Conservation (phyloP, 2,797 vertebrate species). For the Cynopterus sphinx region DNA sequence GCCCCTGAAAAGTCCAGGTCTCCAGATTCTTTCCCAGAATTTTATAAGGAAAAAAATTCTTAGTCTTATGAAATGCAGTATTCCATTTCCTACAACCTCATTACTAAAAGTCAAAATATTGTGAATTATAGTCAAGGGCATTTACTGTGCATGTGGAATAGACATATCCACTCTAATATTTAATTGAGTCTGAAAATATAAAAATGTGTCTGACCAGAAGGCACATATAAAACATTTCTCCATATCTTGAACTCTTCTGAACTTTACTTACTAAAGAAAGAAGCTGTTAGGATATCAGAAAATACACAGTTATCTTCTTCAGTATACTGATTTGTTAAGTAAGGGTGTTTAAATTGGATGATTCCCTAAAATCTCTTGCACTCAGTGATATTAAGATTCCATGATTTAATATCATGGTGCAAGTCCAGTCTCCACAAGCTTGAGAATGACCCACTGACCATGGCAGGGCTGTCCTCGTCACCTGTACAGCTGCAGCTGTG, state of each 20-base stretch:
- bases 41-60: not conserved
- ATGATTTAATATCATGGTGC: not conserved
- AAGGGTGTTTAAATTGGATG: not conserved
- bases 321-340: constrained; percentile 46
- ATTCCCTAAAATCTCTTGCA: not conserved
- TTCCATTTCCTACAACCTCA: not conserved
- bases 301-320: not conserved
- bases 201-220: not conserved
- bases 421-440: not conserved
- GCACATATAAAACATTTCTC: not conserved
- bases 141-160: not conserved
- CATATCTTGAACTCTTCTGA: not conserved
- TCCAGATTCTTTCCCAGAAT: not conserved
- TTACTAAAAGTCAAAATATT: not conserved
- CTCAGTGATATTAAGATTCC: not conserved
- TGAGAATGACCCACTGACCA: not conserved
- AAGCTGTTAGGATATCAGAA: not conserved
- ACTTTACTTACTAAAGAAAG: constrained; percentile 25
- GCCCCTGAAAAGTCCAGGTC: not conserved
- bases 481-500: not conserved
- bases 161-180: not conserved
- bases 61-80: not conserved
- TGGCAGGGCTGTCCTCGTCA: not conserved
- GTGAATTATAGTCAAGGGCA: not conserved
- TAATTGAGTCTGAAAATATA: not conserved